Percentiles rank a stretch among this genome's conserved stretches.
These are phyloP conservation scores for Aspiorhynchus laticeps DNA, from an alignment of 2,113 vertebrate genomes.

Conservation along the genomic window DNA sequence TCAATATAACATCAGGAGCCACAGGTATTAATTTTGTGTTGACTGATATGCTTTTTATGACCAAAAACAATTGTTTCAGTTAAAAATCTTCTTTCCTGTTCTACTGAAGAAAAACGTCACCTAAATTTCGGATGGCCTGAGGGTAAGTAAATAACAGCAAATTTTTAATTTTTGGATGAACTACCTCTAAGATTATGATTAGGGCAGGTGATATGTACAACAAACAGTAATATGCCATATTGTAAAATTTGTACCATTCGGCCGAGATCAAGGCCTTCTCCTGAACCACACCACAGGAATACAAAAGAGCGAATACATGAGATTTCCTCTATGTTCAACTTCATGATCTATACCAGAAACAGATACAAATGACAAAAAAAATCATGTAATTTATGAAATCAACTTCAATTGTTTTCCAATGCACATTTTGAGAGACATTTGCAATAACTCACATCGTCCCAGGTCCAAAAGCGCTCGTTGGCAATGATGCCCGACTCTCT, in stretches of 20 bases:
- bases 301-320: conserved; percentile 92
- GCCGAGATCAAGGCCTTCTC: conserved; percentile 94
- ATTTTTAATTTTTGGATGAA: too few species aligned
- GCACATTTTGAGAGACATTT: neutral
- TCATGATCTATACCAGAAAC: conserved; percentile 86
- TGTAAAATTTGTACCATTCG: conserved; percentile 82
- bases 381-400: neutral
- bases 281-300: conserved; percentile 97
- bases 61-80: too few species aligned
- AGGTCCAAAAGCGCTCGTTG: conserved; percentile 95
- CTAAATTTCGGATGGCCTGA: too few species aligned
- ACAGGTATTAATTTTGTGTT: too few species aligned
- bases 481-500: conserved; percentile 95
- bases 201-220: neutral
- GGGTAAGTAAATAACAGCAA: too few species aligned
- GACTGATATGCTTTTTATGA: too few species aligned
- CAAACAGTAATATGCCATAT: neutral
- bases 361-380: neutral
- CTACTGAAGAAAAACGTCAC: too few species aligned
- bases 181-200: neutral
- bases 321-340: conserved; percentile 98
- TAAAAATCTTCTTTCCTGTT: too few species aligned
- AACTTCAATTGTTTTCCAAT: neutral
- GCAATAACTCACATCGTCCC: conserved; percentile 88
- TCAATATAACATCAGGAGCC: too few species aligned